These are phyloP conservation scores for Stichodactyla mertensii DNA, from an alignment of 64 coral and sea anemone species.

Conservation along the genomic window DNA sequence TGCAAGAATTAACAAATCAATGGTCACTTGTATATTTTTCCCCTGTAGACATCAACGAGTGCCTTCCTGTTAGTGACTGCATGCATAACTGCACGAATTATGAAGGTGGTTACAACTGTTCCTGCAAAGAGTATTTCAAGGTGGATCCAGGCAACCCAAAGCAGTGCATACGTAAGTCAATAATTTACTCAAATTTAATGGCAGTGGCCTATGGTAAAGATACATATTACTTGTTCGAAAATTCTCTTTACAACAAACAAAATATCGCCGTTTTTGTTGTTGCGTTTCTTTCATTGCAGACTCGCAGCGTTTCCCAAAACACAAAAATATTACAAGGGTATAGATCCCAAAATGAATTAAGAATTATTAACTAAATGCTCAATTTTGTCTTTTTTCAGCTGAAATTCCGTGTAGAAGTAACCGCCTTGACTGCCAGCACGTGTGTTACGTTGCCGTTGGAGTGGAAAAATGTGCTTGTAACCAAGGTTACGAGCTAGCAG, in stretches of 20 bases:
- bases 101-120: not conserved
- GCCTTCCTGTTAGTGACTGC: not conserved
- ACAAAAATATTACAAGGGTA: not conserved
- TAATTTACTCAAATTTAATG: not conserved
- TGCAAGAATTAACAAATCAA: too few species aligned
- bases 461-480: constrained; percentile 10
- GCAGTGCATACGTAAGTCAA: constrained; percentile 31
- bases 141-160: constrained; percentile 1
- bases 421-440: not conserved
- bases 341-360: too few species aligned
- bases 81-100: not conserved
- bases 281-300: too few species aligned
- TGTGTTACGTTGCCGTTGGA: constrained; percentile 1
- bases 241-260: not conserved
- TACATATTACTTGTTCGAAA: not conserved
- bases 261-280: too few species aligned
- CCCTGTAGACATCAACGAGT: not conserved
- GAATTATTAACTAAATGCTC: not conserved
- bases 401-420: not conserved
- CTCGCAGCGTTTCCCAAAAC: not conserved
- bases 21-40: not conserved
- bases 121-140: constrained; percentile 26
- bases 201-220: too few species aligned
- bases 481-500: constrained; percentile 1
- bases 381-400: not conserved